A percentile compares a stretch with the other conserved stretches of the same genome.
phyloP scores from a whole-genome alignment of 1,140 invertebrate genomes.

The Bombus affinis region DNA sequence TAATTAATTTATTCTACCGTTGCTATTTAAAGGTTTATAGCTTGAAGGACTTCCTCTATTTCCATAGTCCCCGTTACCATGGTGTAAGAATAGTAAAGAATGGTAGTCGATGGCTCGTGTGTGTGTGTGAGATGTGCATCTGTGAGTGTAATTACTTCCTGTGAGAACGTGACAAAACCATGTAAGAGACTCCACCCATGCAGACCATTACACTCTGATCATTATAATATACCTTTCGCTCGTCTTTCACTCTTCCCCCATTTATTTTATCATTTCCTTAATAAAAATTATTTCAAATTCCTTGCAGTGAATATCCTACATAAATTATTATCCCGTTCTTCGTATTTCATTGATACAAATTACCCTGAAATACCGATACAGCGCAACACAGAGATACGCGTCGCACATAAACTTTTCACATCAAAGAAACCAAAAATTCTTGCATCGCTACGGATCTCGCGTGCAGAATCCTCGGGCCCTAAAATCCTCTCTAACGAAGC shows the following conservation, averaged over 20 bases:
- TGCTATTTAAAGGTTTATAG: background rate
- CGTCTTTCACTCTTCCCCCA: background rate
- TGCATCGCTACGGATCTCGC: background rate
- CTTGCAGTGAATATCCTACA: no score
- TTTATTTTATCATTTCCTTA: no score
- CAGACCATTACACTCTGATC: background rate
- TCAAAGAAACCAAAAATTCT: background rate
- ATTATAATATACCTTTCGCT: constrained; percentile 4
- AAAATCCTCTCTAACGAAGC: background rate
- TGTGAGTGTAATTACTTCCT: constrained; percentile 32
- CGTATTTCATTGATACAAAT: background rate
- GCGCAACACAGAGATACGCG: background rate
- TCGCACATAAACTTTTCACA: background rate
- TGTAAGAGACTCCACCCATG: constrained; percentile 27
- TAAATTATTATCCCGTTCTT: no score
- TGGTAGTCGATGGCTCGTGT: background rate
- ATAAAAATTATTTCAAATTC: background rate
- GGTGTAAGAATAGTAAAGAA: background rate
- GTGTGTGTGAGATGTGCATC: background rate
- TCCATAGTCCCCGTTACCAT: background rate
- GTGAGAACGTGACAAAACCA: constrained; percentile 34
- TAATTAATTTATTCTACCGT: background rate
- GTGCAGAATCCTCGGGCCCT: background rate
- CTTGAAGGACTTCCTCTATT: constrained; percentile 9
- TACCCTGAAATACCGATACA: no score